Percentiles rank a stretch among this genome's conserved stretches.
phyloP scores from a whole-genome alignment of 2,888 invertebrate genomes.

The Hyalella azteca region DNA sequence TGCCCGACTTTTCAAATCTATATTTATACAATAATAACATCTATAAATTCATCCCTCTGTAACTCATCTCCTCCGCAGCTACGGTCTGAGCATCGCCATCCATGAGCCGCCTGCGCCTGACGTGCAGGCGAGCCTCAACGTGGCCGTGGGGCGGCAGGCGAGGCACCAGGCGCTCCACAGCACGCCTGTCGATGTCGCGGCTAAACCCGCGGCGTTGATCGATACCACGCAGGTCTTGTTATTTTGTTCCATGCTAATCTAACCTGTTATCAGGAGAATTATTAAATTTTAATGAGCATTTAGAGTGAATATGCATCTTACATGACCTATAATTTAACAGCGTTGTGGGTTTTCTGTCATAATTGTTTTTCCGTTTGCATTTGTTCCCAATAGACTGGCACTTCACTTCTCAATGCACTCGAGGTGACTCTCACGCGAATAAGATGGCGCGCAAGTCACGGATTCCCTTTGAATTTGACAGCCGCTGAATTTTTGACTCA shows the following conservation, averaged over 20 bases:
- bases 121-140: conserved; percentile 7
- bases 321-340: too few relatives aligned
- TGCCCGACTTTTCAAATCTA: too few relatives aligned
- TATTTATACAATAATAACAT: too few relatives aligned
- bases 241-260: too few relatives aligned
- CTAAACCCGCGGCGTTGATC: not conserved
- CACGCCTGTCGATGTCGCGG: not conserved
- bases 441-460: not conserved
- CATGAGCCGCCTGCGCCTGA: not conserved
- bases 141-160: not conserved
- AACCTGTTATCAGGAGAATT: too few relatives aligned
- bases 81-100: conserved; percentile 1
- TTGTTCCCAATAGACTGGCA: not conserved
- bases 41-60: too few relatives aligned
- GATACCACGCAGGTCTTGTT: conserved; percentile 32
- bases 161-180: not conserved
- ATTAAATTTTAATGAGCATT: too few relatives aligned
- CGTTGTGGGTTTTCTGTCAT: too few relatives aligned
- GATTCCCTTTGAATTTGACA: conserved; percentile 11
- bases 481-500: not conserved
- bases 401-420: not conserved
- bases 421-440: not conserved
- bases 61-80: too few relatives aligned
- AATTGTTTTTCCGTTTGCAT: not conserved
- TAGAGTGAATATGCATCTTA: too few relatives aligned